These are phyloP conservation scores for Polyergus mexicanus DNA, from an alignment of 1,140 invertebrate genomes.

Conservation along the genomic window DNA sequence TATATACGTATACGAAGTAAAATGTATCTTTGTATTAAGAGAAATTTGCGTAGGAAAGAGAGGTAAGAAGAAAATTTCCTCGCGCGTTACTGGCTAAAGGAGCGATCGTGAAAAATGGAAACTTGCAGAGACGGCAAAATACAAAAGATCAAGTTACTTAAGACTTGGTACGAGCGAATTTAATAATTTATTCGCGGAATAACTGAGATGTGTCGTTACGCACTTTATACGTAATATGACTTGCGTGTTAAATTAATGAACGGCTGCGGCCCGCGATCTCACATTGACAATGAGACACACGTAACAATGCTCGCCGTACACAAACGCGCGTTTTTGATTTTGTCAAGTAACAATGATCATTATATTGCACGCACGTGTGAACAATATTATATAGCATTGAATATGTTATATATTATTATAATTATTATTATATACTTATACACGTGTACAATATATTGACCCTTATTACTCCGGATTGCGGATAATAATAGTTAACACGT, in stretches of 20 bases:
- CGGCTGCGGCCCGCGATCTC: conserved; percentile 58
- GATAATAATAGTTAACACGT: conserved; percentile 62
- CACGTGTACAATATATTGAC: conserved; percentile 52
- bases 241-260: conserved; percentile 62
- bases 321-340: conserved; percentile 53
- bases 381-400: conserved; percentile 12
- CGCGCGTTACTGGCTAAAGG: not conserved
- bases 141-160: conserved; percentile 11
- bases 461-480: conserved; percentile 58
- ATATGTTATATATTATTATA: no score
- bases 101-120: not conserved
- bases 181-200: conserved; percentile 31
- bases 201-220: conserved; percentile 51
- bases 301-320: conserved; percentile 60
- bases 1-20: not conserved
- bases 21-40: conserved; percentile 1
- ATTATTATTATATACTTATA: conserved; percentile 42
- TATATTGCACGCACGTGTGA: conserved; percentile 49
- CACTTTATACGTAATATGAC: conserved; percentile 59
- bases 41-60: conserved; percentile 35
- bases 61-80: conserved; percentile 5
- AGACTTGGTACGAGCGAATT: conserved; percentile 31
- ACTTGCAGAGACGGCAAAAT: conserved; percentile 21
- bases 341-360: conserved; percentile 61
- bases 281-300: conserved; percentile 64